A percentile compares a stretch with the other conserved stretches of the same genome.
phyloP scores from a whole-genome alignment of 2,888 invertebrate genomes.

The Kryphioiulus occultus region DNA sequence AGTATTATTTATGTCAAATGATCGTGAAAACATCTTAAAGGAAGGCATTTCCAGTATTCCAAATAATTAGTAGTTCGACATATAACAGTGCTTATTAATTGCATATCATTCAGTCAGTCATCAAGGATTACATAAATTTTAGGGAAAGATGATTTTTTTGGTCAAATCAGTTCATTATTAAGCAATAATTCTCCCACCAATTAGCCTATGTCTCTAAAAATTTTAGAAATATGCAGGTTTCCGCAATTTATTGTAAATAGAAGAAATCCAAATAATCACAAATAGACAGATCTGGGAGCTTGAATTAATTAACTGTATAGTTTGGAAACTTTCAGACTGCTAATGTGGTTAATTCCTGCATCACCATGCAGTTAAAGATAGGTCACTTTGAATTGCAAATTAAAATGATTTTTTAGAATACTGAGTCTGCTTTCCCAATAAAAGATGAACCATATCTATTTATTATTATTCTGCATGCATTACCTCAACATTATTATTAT shows the following conservation, averaged over 20 bases:
- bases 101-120: background rate
- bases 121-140: too few species aligned
- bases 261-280: too few species aligned
- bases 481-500: background rate
- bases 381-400: background rate
- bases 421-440: background rate
- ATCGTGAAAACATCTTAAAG: background rate
- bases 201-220: too few species aligned
- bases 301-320: too few species aligned
- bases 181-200: too few species aligned
- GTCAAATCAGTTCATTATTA: background rate
- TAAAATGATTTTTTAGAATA: background rate
- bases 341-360: background rate
- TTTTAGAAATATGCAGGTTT: too few species aligned
- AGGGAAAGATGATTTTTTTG: too few species aligned
- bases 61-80: background rate
- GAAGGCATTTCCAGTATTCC: background rate
- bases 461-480: slow-evolving; percentile 7
- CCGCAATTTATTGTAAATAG: too few species aligned
- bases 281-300: too few species aligned
- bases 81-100: background rate
- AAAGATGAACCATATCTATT: slow-evolving; percentile 27
- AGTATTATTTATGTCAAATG: background rate
- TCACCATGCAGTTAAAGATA: background rate
- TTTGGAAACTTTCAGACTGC: too few species aligned